Evolutionary conservation across 2,797 vertebrate species (phyloP).

Genomic region (Neosilurus hyrtlii): DNA sequence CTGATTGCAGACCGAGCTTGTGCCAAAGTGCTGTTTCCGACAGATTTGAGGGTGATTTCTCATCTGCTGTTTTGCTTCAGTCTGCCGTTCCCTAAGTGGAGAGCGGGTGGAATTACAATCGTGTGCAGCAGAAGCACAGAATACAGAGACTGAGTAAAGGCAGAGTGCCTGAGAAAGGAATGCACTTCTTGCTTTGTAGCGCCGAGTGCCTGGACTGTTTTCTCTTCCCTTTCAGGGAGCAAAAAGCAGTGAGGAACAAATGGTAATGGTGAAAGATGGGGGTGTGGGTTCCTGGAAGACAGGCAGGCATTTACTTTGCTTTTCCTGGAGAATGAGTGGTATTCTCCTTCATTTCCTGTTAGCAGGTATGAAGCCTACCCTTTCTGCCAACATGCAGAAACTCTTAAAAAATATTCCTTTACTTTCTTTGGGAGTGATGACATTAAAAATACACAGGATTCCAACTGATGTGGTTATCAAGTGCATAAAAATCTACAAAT

Average conservation of each 20-base stretch:
- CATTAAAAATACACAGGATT: conserved; percentile 18
- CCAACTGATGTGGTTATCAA: not conserved
- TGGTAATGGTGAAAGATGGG: conserved; percentile 55
- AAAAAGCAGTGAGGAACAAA: conserved; percentile 51
- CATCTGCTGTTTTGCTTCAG: conserved; percentile 59
- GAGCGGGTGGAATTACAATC: conserved; percentile 52
- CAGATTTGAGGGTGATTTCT: conserved; percentile 60
- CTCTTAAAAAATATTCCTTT: not conserved
- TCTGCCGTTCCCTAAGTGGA: conserved; percentile 41
- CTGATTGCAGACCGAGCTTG: conserved; percentile 65
- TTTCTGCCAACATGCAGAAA: conserved; percentile 33
- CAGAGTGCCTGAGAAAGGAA: conserved; percentile 52
- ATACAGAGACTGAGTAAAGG: conserved; percentile 56
- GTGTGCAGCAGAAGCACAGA: conserved; percentile 42
- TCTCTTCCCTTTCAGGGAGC: conserved; percentile 54
- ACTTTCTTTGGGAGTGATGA: conserved; percentile 4
- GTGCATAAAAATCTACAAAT: not conserved
- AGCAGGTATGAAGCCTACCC: conserved; percentile 48
- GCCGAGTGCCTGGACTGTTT: conserved; percentile 54
- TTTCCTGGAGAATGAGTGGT: conserved; percentile 70
- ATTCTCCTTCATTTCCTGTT: conserved; percentile 78
- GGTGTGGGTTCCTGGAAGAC: conserved; percentile 62
- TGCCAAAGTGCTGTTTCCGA: conserved; percentile 65
- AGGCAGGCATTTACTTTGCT: conserved; percentile 64
- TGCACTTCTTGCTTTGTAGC: conserved; percentile 49